Evolutionary conservation across 2,797 vertebrate species (phyloP), one percentile per base, ranked within the genome.

Genomic region (Apogon hyalosoma): DNA sequence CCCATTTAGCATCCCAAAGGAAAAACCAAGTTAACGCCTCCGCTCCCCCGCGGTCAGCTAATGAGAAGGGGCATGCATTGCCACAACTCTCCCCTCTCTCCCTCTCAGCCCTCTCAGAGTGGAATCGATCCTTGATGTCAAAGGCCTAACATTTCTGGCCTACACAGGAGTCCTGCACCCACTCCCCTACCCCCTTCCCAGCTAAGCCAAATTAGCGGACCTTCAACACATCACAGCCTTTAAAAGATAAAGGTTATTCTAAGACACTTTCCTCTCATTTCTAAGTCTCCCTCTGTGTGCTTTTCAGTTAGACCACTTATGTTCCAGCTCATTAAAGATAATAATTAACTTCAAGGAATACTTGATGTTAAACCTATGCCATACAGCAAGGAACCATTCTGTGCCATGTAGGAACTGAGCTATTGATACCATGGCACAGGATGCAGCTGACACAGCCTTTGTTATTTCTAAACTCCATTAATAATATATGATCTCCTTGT

Each of bases 51-150:
- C 40, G 77, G 80, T 83, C 85, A 81, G 83, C 82, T 93, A 93
- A 93, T 93, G 90, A 94, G 88, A 80, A 63, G 74, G 83, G 63
- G 62, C 80, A 88, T 63, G 73, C 77, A 69, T 52, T 11, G 73
- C 83, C 80, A 81, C 79, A 58, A 18, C 74, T 64, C 63, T 50
- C 70, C 73, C 59, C 73, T 73, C 83, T 55, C 62, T 58, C 49
- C 77, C n/a, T 53, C 75, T 75, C 69, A 51, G 64, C 53, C 56
- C 83, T 74, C 71, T 75, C 46, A 72, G 80, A 78, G 78, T 66
- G 59, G 79, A 83, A 94, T 93, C 85, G 89, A 94, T 92, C 81
- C 75, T 80, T 81, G 59, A 86, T 91, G 90, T 92, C 91, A 93
- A 89, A 92, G 89, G 83, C 87, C 80, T 79, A 86, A 73, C 87